Conservation (phyloP, 2,113 vertebrate species). For the Bettongia penicillata region DNA sequence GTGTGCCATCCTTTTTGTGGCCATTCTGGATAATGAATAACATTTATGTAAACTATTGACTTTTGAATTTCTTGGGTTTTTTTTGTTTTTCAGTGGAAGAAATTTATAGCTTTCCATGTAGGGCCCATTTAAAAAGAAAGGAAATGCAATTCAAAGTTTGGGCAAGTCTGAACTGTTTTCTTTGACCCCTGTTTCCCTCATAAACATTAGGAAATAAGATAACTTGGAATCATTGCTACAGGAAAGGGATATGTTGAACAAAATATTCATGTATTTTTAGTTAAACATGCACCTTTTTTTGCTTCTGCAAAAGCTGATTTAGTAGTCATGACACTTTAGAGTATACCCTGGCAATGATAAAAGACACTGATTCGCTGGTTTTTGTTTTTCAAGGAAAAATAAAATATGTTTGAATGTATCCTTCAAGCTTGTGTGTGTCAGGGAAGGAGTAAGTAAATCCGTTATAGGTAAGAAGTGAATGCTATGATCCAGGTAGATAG, state of each 20-base stretch:
- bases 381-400: background rate
- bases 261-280: background rate
- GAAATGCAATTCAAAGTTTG: background rate
- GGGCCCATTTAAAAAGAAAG: background rate
- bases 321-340: conserved; percentile 3
- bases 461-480: background rate
- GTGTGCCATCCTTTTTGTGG: background rate
- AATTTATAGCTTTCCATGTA: background rate
- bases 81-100: background rate
- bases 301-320: background rate
- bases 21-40: background rate
- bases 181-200: background rate
- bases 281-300: background rate
- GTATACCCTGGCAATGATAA: background rate
- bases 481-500: background rate
- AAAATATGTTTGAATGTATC: background rate
- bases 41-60: background rate
- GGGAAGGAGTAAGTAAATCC: too few relatives aligned
- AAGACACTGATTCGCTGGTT: background rate
- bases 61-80: background rate
- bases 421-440: background rate
- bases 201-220: background rate
- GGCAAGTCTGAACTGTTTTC: background rate
- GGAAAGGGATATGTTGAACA: background rate
- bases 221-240: background rate